phyloP scores from a whole-genome alignment of 2,888 invertebrate genomes.

The Adelphocoris suturalis region DNA sequence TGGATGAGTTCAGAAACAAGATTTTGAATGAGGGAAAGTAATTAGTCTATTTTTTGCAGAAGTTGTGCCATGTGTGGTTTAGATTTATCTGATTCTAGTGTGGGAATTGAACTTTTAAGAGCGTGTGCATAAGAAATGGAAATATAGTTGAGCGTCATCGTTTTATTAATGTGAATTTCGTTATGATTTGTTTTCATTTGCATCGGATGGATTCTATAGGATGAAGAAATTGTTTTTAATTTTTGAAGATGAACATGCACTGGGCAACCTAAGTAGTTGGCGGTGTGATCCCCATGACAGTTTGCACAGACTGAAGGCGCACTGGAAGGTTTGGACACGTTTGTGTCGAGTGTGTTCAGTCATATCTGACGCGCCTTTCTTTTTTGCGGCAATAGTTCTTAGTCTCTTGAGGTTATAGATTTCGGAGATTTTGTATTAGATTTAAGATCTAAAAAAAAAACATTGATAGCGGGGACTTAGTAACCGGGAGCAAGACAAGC shows the following conservation, averaged over 20 bases:
- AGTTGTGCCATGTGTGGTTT: background rate
- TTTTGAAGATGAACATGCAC: background rate
- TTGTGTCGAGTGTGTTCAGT: background rate
- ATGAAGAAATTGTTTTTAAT: background rate
- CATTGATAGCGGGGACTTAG: no score
- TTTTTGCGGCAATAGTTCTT: background rate
- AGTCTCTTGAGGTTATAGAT: no score
- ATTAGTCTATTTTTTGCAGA: conserved; percentile 3
- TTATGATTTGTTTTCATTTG: background rate
- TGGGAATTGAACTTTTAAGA: background rate
- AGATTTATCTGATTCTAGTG: background rate
- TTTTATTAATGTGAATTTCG: background rate
- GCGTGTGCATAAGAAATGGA: background rate
- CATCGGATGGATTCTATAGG: background rate
- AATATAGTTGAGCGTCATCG: background rate
- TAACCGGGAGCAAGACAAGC: no score
- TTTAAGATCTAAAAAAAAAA: no score
- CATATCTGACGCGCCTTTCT: background rate
- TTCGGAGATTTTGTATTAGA: no score
- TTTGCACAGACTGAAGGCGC: background rate
- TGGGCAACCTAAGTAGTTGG: background rate
- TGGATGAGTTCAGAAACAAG: conserved; percentile 35
- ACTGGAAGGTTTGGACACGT: background rate
- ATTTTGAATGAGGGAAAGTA: conserved; percentile 55
- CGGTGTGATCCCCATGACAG: background rate